These are phyloP conservation scores for Melitaea cinxia DNA, from an alignment of 1,140 invertebrate genomes.

Conservation along the genomic window DNA sequence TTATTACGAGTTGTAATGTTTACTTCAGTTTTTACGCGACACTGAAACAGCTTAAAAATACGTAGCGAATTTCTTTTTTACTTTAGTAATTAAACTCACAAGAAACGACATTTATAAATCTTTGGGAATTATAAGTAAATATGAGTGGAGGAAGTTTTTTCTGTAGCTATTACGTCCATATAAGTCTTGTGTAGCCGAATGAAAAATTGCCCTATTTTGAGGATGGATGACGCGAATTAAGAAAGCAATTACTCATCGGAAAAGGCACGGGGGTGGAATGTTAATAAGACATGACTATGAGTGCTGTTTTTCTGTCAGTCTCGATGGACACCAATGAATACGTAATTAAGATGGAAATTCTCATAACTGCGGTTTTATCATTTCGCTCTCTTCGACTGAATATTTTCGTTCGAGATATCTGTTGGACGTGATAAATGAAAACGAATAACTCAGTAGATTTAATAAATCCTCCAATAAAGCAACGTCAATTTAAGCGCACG, in stretches of 20 bases:
- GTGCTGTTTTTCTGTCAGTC: conserved; percentile 69
- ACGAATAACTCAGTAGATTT: conserved; percentile 7
- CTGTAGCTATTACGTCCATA: conserved; percentile 44
- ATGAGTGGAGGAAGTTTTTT: conserved; percentile 17
- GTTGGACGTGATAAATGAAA: conserved; percentile 2
- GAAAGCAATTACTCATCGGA: conserved; percentile 80
- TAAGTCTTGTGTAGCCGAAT: conserved; percentile 62
- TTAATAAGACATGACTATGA: conserved; percentile 75
- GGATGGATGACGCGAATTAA: conserved; percentile 81
- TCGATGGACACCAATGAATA: conserved; percentile 61
- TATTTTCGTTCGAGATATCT: background rate
- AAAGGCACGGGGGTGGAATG: conserved; percentile 73
- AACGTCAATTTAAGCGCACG: conserved; percentile 26
- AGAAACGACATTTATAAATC: background rate
- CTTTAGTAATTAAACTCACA: conserved; percentile 22
- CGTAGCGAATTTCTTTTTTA: conserved; percentile 3
- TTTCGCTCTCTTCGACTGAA: background rate
- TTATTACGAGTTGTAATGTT: conserved; percentile 56
- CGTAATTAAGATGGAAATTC: conserved; percentile 62
- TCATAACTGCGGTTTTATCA: conserved; percentile 8
- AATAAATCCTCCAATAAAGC: conserved; percentile 15
- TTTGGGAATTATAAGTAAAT: background rate
- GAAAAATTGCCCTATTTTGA: conserved; percentile 80
- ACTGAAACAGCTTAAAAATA: conserved; percentile 34
- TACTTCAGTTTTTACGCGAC: conserved; percentile 42